phyloP scores from a whole-genome alignment of 1,140 invertebrate species.

The Glossosoma conforme region DNA sequence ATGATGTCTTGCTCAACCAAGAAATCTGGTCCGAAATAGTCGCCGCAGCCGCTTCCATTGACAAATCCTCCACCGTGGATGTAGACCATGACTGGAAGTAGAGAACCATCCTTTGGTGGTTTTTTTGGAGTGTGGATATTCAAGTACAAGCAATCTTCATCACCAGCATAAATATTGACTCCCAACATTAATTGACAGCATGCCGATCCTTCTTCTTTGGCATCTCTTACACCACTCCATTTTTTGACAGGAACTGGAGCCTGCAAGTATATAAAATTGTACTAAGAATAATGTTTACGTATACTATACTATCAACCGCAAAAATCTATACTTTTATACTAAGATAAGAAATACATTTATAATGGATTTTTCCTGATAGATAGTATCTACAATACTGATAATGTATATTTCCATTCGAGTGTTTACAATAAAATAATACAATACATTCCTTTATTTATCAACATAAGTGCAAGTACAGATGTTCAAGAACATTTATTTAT shows the following conservation, averaged over 20 bases:
- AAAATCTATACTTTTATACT: too few species aligned
- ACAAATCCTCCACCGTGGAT: slow-evolving; percentile 41
- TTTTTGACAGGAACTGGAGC: slow-evolving; percentile 36
- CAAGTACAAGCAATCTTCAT: slow-evolving; percentile 62
- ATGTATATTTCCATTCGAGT: too few species aligned
- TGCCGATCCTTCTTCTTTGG: slow-evolving; percentile 34
- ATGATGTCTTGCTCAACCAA: slow-evolving; percentile 47
- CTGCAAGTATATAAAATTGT: too few species aligned
- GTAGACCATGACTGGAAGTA: slow-evolving; percentile 35
- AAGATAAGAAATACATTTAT: too few species aligned
- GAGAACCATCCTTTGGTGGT: slow-evolving; percentile 13
- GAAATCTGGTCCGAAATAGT: slow-evolving; percentile 34
- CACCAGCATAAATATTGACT: slow-evolving; percentile 33
- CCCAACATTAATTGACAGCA: not conserved
- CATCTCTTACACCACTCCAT: slow-evolving; percentile 39
- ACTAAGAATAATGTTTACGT: not conserved
- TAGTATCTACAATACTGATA: too few species aligned
- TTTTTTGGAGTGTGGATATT: slow-evolving; percentile 57
- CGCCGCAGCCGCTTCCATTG: slow-evolving; percentile 30
- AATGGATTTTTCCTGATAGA: too few species aligned
- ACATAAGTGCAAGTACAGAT: too few species aligned
- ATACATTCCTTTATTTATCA: too few species aligned
- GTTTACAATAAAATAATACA: too few species aligned
- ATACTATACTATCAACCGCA: not conserved
- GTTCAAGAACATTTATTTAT: too few species aligned